Conservation (phyloP, 2,113 vertebrate species). For the Osmerus eperlanus region DNA sequence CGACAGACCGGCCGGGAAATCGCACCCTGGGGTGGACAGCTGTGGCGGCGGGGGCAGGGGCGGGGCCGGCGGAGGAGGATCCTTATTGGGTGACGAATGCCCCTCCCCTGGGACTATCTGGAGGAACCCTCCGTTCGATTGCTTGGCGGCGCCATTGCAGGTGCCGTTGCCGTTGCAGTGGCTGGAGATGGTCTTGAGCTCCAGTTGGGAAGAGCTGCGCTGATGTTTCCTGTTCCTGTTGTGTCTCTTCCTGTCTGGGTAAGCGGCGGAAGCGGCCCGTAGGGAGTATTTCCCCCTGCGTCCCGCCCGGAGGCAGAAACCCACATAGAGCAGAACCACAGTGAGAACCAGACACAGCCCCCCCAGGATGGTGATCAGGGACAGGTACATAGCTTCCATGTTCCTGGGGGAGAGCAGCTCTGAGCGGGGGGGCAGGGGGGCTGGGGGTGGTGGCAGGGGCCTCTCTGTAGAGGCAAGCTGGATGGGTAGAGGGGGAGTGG, state of each 20-base stretch:
- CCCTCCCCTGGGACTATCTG: conserved; percentile 79
- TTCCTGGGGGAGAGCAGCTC: conserved; percentile 64
- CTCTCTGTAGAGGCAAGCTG: conserved; percentile 30
- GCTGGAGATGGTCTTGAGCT: conserved; percentile 89
- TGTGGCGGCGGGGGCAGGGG: conserved; percentile 75
- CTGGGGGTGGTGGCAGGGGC: conserved; percentile 27
- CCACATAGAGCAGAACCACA: conserved; percentile 77
- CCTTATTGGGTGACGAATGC: conserved; percentile 56
- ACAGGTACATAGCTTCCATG: conserved; percentile 82
- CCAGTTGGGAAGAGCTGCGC: conserved; percentile 71
- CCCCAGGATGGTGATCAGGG: conserved; percentile 80
- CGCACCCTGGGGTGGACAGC: conserved; percentile 60
- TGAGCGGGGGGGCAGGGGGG: conserved; percentile 41
- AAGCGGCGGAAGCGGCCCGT: conserved; percentile 40
- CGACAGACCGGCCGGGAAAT: conserved; percentile 80
- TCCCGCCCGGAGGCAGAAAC: conserved; percentile 77
- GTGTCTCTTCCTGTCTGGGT: conserved; percentile 55
- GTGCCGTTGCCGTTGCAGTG: conserved; percentile 73
- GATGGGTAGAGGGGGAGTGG: conserved; percentile 14
- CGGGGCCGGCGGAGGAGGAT: conserved; percentile 69
- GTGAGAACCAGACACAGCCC: conserved; percentile 84
- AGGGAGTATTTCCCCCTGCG: conserved; percentile 77
- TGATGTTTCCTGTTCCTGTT: conserved; percentile 46
- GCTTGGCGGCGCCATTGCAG: conserved; percentile 49
- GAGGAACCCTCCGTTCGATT: conserved; percentile 65